Conservation (phyloP, 2,888 invertebrate species). For the Ennomos fuscantarius region DNA sequence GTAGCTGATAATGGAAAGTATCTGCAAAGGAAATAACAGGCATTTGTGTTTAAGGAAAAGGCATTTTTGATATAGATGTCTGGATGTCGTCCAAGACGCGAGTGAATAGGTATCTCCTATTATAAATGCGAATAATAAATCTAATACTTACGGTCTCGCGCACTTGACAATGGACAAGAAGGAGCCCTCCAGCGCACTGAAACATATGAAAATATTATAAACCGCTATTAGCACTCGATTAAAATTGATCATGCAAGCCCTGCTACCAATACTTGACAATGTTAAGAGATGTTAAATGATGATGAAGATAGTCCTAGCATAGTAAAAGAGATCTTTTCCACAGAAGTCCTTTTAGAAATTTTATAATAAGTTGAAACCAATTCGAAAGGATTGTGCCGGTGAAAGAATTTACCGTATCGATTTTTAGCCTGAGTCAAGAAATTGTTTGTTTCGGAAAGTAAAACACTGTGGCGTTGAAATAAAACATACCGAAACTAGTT, state of each 20-base stretch:
- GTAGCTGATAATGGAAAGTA: conserved; percentile 91
- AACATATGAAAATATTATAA: conserved; percentile 35
- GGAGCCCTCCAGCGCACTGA: conserved; percentile 73
- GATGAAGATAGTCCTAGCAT: neutral
- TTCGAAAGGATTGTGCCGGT: no score
- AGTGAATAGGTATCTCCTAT: neutral
- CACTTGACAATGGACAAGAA: conserved; percentile 72
- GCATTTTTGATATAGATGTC: no score
- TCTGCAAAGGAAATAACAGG: conserved; percentile 61
- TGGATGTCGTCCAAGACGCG: no score
- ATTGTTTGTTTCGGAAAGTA: no score
- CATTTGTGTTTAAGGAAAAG: no score
- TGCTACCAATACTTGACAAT: conserved; percentile 25
- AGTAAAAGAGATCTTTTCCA: no score
- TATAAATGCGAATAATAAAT: neutral
- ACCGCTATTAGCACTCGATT: neutral
- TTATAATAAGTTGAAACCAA: no score
- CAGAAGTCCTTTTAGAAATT: no score
- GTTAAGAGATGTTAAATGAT: conserved; percentile 17
- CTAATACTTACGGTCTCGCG: conserved; percentile 80
- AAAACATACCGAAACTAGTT: no score
- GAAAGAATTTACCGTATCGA: no score
- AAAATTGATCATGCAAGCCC: conserved; percentile 30
- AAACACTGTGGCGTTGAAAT: no score
- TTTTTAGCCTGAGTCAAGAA: no score